These are phyloP conservation scores for Grammomys dolichurus DNA, from an alignment of 2,113 vertebrate species.

Conservation along the genomic window DNA sequence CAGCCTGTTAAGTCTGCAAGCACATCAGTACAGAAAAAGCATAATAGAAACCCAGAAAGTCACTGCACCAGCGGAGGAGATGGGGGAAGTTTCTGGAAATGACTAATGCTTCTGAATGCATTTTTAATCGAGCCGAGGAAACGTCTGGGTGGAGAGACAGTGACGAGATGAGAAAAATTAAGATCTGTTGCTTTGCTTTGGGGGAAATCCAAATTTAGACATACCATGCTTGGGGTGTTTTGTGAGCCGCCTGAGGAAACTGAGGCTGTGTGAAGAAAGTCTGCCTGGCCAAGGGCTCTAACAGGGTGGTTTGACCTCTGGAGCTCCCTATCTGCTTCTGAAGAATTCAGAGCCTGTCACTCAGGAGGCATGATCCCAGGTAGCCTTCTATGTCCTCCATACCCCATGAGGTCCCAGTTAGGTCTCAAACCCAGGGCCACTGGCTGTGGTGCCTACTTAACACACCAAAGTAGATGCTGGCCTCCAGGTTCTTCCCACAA, in stretches of 20 bases:
- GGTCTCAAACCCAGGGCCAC: neutral
- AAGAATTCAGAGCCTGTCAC: neutral
- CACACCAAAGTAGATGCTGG: too few species aligned
- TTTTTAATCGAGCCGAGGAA: conserved; percentile 36
- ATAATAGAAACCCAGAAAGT: neutral
- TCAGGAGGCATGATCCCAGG: neutral
- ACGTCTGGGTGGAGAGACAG: neutral
- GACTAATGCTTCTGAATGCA: neutral
- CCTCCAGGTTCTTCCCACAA: neutral
- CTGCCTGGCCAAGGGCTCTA: neutral
- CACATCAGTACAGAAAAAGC: neutral
- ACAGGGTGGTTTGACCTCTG: neutral
- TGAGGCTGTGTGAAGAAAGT: fast-evolving
- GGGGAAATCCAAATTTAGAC: neutral
- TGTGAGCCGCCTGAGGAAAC: fast-evolving
- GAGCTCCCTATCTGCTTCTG: too few species aligned
- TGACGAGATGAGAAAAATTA: neutral
- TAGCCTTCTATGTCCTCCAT: fast-evolving
- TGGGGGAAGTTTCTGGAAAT: neutral
- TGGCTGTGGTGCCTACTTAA: neutral
- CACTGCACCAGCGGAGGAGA: fast-evolving
- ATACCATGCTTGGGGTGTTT: fast-evolving
- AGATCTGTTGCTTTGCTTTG: neutral
- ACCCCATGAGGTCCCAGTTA: neutral
- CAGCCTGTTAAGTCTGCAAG: neutral